These are phyloP conservation scores for Urosaurus nigricauda DNA, from an alignment of 2,797 vertebrate species.

Conservation along the genomic window DNA sequence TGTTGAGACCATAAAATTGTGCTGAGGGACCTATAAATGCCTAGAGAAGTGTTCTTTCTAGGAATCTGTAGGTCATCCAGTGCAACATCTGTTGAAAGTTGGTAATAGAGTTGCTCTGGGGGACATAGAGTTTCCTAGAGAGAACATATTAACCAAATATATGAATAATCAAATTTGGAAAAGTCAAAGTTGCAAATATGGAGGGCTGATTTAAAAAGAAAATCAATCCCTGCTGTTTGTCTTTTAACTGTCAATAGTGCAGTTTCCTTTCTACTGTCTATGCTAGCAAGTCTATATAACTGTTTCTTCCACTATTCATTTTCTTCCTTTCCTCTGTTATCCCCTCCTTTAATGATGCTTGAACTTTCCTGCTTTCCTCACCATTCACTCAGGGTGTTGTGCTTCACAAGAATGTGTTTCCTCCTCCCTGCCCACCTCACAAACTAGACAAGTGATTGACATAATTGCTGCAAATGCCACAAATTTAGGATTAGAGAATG, in stretches of 20 bases:
- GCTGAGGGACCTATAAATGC: no score
- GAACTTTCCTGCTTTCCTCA: not conserved
- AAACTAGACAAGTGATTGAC: not conserved
- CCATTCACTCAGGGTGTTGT: not conserved
- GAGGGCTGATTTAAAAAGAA: not conserved
- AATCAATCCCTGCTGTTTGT: not conserved
- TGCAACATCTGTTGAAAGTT: no score
- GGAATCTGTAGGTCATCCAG: no score
- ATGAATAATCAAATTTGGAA: no score
- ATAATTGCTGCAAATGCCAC: not conserved
- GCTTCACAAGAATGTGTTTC: not conserved
- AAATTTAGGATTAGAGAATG: no score
- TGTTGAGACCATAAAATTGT: no score
- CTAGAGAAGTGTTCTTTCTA: no score
- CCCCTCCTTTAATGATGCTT: not conserved
- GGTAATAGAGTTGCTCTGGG: no score
- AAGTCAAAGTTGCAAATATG: no score
- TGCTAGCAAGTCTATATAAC: not conserved
- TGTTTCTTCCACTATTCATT: not conserved
- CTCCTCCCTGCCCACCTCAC: no score
- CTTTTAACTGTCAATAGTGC: not conserved
- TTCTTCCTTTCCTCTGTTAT: not conserved
- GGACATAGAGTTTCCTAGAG: no score
- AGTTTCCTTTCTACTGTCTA: not conserved
- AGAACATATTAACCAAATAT: no score